Evolutionary conservation across 2,888 invertebrate species (phyloP).

Genomic region (Diarsia dahlii): DNA sequence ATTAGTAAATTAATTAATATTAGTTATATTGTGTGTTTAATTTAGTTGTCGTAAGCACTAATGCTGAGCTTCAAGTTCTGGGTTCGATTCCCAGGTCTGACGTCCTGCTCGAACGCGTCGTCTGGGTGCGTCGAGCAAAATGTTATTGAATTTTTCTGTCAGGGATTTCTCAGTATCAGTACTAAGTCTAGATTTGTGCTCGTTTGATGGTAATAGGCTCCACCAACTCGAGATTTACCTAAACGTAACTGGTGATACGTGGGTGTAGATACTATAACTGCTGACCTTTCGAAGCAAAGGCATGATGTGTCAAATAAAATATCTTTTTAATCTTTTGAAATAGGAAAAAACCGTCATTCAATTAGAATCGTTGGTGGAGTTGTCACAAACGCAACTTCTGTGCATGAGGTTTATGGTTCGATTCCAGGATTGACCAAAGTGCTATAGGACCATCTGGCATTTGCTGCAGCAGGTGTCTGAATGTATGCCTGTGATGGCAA

Average conservation of each 20-base stretch:
- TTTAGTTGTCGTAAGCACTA: no score
- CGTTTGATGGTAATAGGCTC: background rate
- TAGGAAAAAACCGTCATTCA: no score
- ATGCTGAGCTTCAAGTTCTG: background rate
- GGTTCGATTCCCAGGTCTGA: no score
- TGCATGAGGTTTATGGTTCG: background rate
- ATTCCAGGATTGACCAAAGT: background rate
- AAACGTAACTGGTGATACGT: background rate
- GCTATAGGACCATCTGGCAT: background rate
- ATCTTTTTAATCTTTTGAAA: no score
- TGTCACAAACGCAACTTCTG: background rate
- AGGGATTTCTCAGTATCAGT: no score
- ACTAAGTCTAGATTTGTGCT: background rate
- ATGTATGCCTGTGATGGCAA: no score
- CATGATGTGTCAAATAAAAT: background rate
- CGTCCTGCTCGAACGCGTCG: background rate
- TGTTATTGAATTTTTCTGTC: background rate
- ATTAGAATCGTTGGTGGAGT: no score
- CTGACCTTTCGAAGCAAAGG: no score
- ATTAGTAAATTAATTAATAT: no score
- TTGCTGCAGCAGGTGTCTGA: background rate
- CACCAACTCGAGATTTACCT: background rate
- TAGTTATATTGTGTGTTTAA: no score
- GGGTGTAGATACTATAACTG: background rate
- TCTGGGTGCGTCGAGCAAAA: background rate